phyloP scores from a whole-genome alignment of 2,797 vertebrate genomes.

The Streptopelia turtur region DNA sequence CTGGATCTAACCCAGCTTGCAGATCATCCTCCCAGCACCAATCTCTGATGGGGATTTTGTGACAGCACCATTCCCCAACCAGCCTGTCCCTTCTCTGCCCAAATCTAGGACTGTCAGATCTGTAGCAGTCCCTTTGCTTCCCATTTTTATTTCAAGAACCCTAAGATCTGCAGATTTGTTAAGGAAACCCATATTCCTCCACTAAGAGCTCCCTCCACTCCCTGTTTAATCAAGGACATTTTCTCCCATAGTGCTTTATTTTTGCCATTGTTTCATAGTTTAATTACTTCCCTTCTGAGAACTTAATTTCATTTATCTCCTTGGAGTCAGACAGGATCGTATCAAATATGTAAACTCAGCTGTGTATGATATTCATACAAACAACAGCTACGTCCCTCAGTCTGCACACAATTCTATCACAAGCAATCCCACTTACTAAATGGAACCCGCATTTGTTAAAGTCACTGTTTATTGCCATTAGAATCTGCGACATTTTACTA shows the following conservation, averaged over 20 bases:
- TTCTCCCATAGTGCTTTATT: conserved; percentile 28
- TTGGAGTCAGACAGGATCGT: conserved; percentile 42
- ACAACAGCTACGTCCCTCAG: neutral
- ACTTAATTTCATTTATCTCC: conserved; percentile 64
- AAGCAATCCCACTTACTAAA: neutral
- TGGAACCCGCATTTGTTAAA: neutral
- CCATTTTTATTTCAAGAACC: neutral
- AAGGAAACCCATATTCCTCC: neutral
- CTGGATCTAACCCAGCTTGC: neutral
- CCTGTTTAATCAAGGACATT: conserved; percentile 12
- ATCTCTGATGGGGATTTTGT: neutral
- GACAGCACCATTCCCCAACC: neutral
- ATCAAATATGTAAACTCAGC: conserved; percentile 56
- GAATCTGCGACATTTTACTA: neutral
- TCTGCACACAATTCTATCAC: neutral
- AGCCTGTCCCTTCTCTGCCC: neutral
- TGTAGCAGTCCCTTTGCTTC: neutral
- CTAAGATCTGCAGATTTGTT: neutral
- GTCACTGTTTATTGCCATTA: neutral
- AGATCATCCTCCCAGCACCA: neutral
- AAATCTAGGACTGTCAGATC: neutral
- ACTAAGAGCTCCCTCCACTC: neutral
- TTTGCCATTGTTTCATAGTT: conserved; percentile 28
- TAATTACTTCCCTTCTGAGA: conserved; percentile 61
- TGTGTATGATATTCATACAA: conserved; percentile 1